Base-by-base conservation (phyloP, 2,797 vertebrate species). In the Anguilla anguilla region DNA sequence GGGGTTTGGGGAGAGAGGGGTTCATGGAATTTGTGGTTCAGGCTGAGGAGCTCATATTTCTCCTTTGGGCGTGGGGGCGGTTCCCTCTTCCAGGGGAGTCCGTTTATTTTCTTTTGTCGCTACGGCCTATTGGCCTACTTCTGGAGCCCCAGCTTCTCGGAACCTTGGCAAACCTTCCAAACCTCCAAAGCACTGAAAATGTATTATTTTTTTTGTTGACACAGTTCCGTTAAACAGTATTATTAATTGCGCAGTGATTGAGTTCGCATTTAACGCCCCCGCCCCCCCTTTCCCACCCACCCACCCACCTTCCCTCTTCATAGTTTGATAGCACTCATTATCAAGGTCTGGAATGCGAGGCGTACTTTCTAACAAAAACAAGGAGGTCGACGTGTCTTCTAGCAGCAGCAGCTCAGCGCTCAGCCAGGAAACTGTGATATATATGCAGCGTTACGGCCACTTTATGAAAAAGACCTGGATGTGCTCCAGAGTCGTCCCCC, bases 391-490 rank as follows among this genome's bases (percentile, higher is more conserved):
- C 43, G 22, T 51, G 77, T 22, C 77, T 81, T 81, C n/a, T 43
- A 19, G 0, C 22, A 19, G 39, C 9, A n/a, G n/a, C 49, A 49
- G 77, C 77, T 49, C 9, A 81, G 77, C 43, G 22, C 39, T 81
- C 22, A 81, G 77, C 28, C 77, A 67, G 81, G 28, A 61, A 43
- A 67, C 85, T 49, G 84, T 88, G 88, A 87, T 49, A 81, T 74
- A 87, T 90, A 87, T 46, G 88, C 77, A 51, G 39, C 43, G 5
- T 91, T 87, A 90, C 61, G 64, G 82, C 83, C 2, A 88, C 91
- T 93, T 87, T 86, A 90, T 91, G 90, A 91, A 49, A 81, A 81
- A 51, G 43, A 25, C 46, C 25, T 81, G 77, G 77, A 81, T n/a
- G 6, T 49, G 15, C 15, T 19, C 59, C 59, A 86, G 85, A 74